These are phyloP conservation scores for Xiphophorus couchianus DNA, from an alignment of 2,113 vertebrate genomes.

Conservation along the genomic window DNA sequence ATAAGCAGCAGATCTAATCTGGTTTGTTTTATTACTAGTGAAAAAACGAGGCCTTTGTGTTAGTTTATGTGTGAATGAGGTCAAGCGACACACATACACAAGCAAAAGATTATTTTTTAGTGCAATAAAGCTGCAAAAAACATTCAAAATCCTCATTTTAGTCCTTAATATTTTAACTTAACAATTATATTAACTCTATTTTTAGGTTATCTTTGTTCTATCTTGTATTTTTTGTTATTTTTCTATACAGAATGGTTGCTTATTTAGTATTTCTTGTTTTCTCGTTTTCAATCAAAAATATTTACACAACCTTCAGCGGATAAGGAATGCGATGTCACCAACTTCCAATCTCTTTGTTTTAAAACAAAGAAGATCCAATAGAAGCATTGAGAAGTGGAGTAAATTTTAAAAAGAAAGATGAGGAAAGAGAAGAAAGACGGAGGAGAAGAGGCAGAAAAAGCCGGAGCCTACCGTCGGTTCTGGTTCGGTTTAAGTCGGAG, in stretches of 20 bases:
- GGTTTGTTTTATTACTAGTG: background rate
- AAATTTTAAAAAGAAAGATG: background rate
- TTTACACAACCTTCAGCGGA: background rate
- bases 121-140: background rate
- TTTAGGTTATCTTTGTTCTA: background rate
- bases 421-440: background rate
- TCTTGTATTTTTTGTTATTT: background rate
- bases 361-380: background rate
- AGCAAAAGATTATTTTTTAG: background rate
- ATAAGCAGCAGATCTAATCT: background rate
- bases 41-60: background rate
- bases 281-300: background rate
- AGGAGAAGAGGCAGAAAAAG: slow-evolving; percentile 8
- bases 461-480: slow-evolving; percentile 48
- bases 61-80: background rate
- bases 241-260: background rate
- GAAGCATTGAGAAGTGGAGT: background rate
- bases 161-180: background rate
- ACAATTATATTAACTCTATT: background rate
- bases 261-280: background rate
- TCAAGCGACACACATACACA: background rate
- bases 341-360: background rate
- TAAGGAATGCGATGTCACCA: background rate
- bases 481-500: slow-evolving; percentile 28
- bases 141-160: background rate